Base-by-base conservation (phyloP, 2,113 vertebrate species). In the Zosterops hypoxanthus region DNA sequence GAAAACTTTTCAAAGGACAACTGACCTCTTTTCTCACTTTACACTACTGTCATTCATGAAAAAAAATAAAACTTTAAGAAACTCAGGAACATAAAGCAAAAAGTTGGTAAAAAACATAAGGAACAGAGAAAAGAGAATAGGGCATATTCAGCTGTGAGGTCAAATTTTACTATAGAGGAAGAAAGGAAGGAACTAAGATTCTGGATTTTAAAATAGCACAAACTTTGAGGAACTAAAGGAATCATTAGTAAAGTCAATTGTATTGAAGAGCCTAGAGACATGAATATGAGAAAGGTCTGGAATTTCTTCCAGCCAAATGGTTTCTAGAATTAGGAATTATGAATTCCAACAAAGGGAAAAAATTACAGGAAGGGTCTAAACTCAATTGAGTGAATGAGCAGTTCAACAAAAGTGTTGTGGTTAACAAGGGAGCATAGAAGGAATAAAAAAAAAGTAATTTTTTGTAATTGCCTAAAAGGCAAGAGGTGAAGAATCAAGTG, bases 1-100 rank as follows among this genome's bases (percentile, higher is more conserved):
- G 72, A 92, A 97, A 95, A 96, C 86, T 94, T 94, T 96, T 96
- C 69, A 90, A 96, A 96, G 92, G 56, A 88, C 80, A 79, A 28
- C 44, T 96, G 92, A 94, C 90, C 72, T 50, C 52, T 86, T 95
- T 96, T 95, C 91, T 95, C 65, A 46, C 65, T 94, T 94, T 89
- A 64, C 33, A 77, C 49, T 64, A 34, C 86, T 87, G 56, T 86
- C 65, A 79, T 86, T 68, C 61, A 76, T 66, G 63, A 94, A 83
- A 65, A 88, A 94, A 91, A 36, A 36, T 8, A 84, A 81, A 55
- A 81, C 64, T 78, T 86, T 41, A 83, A 90, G 86, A 88, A 94
- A 73, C 52, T 71, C 72, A 94, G 87, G 76, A 39, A 90, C 34
- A 81, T 39, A 92, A 72, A 86, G 85, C 9, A 75, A 61, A 89